Percentiles rank a stretch among this genome's conserved stretches.
phyloP scores from a whole-genome alignment of 2,113 vertebrate species.

The Thermophis baileyi region DNA sequence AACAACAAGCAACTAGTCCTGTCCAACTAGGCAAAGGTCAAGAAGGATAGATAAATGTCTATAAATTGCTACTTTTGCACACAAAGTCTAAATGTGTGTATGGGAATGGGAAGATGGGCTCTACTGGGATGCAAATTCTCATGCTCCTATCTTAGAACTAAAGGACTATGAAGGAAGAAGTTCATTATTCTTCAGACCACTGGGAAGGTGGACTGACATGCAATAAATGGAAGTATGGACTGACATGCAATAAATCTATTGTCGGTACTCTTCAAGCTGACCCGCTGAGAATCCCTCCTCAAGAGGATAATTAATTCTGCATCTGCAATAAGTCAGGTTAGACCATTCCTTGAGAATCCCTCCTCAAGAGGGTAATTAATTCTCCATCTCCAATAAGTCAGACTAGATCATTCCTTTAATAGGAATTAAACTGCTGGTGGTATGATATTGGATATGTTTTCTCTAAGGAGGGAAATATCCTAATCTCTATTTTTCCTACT shows the following conservation, averaged over 20 bases:
- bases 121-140: neutral
- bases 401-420: conserved; percentile 21
- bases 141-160: neutral
- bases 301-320: conserved; percentile 30
- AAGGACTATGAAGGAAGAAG: neutral
- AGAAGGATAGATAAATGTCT: neutral
- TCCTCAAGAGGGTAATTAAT: conserved; percentile 28
- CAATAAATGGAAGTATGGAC: conserved; percentile 9
- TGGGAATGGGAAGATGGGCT: neutral
- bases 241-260: conserved; percentile 24
- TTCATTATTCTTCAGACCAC: conserved; percentile 12
- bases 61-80: neutral
- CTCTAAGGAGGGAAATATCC: conserved; percentile 8
- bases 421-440: conserved; percentile 32
- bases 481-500: neutral
- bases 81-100: neutral
- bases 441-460: conserved; percentile 28
- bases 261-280: neutral
- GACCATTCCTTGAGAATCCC: neutral
- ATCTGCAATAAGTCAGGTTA: conserved; percentile 34
- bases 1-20: neutral
- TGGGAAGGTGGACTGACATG: conserved; percentile 3
- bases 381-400: conserved; percentile 35
- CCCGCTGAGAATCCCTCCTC: conserved; percentile 12
- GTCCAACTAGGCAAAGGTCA: neutral